These are phyloP conservation scores for Mungos mungo DNA, from an alignment of 2,113 vertebrate species.

Conservation along the genomic window DNA sequence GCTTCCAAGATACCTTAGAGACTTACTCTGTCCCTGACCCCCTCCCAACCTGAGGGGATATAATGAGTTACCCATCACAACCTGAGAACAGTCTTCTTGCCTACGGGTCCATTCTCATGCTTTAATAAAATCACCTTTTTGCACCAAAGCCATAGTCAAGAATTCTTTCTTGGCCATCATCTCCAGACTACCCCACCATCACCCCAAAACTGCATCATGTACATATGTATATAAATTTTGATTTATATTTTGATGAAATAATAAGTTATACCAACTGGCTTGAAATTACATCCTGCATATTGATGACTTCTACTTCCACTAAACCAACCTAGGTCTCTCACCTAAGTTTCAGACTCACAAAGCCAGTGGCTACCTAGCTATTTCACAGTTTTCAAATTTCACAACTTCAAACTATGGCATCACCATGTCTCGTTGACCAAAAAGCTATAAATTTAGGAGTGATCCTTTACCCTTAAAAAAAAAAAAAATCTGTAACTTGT, in stretches of 20 bases:
- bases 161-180: too few species aligned
- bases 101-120: too few species aligned
- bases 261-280: not conserved
- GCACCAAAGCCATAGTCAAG: too few species aligned
- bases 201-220: not conserved
- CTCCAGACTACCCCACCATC: too few species aligned
- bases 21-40: too few species aligned
- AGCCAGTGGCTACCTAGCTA: not conserved
- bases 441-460: not conserved
- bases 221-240: not conserved
- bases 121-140: too few species aligned
- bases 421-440: not conserved
- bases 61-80: too few species aligned
- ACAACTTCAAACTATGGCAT: not conserved
- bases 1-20: too few species aligned
- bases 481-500: not conserved
- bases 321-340: not conserved
- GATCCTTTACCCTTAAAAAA: not conserved
- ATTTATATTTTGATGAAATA: constrained; percentile 11
- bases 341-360: not conserved
- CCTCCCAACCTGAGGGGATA: too few species aligned
- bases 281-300: not conserved
- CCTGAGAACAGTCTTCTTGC: too few species aligned
- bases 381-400: not conserved
- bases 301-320: not conserved